Base-by-base conservation (phyloP, 1,140 invertebrate species). In the Eumeta japonica region DNA sequence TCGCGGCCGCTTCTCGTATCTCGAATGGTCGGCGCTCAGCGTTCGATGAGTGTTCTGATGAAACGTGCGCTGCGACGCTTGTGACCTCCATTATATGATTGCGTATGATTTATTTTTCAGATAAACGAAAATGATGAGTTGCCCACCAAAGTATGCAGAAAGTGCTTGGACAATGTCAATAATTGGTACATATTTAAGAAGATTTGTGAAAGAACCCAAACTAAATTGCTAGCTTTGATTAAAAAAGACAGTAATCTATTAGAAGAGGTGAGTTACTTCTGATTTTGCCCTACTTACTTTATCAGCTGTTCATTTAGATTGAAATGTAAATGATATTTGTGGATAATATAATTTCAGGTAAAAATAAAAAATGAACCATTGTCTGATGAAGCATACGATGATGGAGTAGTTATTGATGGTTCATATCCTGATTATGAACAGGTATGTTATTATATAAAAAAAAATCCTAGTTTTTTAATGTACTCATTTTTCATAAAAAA, bases 131-230 rank as follows among this genome's bases (percentile, higher is more conserved):
- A 71, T 64, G 79, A 81, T 59, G 73, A 75, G 43, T 51, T 80
- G 54, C 77, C 79, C 27, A 76, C 75, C 35, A 74, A 78, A 66
- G 66, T 80, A 48, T 81, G 79, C 62, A 73, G 67, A 42, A 74
- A 75, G 57, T 81, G 79, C 47, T 50, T 77, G 47, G 62, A 68
- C 48, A 79, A 78, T 67, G 67, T 81, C 38, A 76, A 77, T 49
- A 76, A 75, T 51, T 81, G 76, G 76, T 65, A 77, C 41, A 59
- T 63, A 43, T 81, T 76, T 60, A 80, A 79, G 52, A 54, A 56
- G 54, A 57, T 75, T 31, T 81, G 79, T 64, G 62, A 66, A 49
- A 73, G 68, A 53, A 75, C 77, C 54, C 79, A 81, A 68, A 65
- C 61, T 50, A 81, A 79, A 63, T 55, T 81, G 49, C 60, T 62